Percentiles rank a stretch among this genome's conserved stretches.
Evolutionary conservation across 1,140 invertebrate genomes (phyloP).

Genomic region (Zaprionus vittiger): DNA sequence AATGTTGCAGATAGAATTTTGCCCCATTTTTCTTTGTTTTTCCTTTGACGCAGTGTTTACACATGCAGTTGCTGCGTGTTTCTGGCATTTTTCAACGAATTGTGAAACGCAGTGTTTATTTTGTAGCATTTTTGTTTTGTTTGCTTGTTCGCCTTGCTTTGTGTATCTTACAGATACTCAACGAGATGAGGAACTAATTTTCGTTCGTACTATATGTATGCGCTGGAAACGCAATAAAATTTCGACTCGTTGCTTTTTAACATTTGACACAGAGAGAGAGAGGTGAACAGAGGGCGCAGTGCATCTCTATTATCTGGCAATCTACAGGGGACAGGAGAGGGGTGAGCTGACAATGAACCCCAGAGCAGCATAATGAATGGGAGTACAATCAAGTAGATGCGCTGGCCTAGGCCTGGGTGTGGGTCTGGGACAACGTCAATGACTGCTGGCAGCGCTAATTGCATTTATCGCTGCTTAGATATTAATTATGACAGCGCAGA

Average conservation of each 20-base stretch:
- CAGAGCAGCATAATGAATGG: constrained; percentile 50
- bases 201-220: constrained; percentile 8
- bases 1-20: constrained; percentile 49
- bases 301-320: constrained; percentile 9
- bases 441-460: constrained; percentile 61
- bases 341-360: constrained; percentile 57
- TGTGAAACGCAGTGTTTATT: constrained; percentile 47
- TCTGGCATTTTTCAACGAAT: constrained; percentile 68
- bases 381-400: constrained; percentile 66
- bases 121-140: constrained; percentile 38
- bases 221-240: constrained; percentile 51
- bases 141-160: constrained; percentile 50
- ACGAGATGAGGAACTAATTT: constrained; percentile 18
- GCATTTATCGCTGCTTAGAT: constrained; percentile 73
- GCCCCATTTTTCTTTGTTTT: constrained; percentile 39
- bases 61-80: constrained; percentile 21
- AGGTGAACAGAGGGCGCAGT: constrained; percentile 22
- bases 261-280: constrained; percentile 59
- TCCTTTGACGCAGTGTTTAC: constrained; percentile 4
- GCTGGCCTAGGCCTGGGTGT: constrained; percentile 34
- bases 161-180: constrained; percentile 57
- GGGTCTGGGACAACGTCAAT: constrained; percentile 55
- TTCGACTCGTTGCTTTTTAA: constrained; percentile 51
- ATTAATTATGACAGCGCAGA: constrained; percentile 68
- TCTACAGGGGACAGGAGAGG: not conserved